Evolutionary conservation across 2,888 invertebrate species (phyloP).

Genomic region (Mesorhabditis belari): DNA sequence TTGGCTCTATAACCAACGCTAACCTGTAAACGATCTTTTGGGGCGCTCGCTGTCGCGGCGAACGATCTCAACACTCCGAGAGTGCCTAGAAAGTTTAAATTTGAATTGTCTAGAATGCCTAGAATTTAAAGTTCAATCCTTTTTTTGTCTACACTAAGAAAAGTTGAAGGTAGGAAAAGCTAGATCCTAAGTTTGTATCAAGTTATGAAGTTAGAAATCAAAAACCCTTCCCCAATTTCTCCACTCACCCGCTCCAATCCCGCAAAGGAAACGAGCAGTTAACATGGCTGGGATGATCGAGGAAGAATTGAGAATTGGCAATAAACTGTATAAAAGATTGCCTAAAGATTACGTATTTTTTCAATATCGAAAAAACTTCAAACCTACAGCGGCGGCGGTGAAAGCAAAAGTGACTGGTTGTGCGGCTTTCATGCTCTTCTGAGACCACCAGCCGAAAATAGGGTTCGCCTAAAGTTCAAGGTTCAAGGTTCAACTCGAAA

Average conservation of each 20-base stretch:
- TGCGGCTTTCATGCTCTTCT: conserved; percentile 2
- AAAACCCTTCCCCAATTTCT: too few species aligned
- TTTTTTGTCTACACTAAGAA: too few species aligned
- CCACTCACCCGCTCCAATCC: conserved; percentile 20
- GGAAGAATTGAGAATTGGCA: conserved; percentile 10
- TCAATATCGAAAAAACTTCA: neutral
- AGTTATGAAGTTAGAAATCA: too few species aligned
- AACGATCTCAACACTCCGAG: conserved; percentile 25
- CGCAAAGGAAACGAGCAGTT: conserved; percentile 17
- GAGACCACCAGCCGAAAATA: conserved; percentile 1
- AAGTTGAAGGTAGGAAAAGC: too few species aligned
- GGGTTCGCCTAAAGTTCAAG: conserved; percentile 2
- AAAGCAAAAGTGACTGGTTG: conserved; percentile 2
- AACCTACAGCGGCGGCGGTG: neutral
- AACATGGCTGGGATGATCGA: conserved; percentile 16
- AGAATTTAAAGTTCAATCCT: too few species aligned
- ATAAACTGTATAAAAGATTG: conserved; percentile 22
- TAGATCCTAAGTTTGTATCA: too few species aligned
- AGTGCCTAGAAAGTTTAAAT: conserved; percentile 6
- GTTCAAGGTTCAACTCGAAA: neutral
- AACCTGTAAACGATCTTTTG: conserved; percentile 25
- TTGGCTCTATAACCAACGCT: too few species aligned
- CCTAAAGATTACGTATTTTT: conserved; percentile 2
- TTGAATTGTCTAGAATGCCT: neutral
- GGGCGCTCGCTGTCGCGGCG: conserved; percentile 27